Evolutionary conservation across 2,888 invertebrate species (phyloP).

Genomic region (Macrophya annulata): DNA sequence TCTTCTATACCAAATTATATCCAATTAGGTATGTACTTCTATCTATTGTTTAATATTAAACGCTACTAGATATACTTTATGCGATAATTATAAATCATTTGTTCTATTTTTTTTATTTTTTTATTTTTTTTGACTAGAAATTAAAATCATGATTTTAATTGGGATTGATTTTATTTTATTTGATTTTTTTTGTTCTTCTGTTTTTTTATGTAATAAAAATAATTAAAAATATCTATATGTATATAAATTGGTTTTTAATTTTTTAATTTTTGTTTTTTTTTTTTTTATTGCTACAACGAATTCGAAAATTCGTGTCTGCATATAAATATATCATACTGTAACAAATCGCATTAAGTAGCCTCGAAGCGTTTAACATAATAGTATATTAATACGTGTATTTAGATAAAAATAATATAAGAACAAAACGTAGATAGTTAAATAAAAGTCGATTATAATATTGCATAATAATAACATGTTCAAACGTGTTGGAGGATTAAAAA

Average conservation of each 20-base stretch:
- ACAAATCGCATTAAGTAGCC: conserved; percentile 15
- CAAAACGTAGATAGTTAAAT: not conserved
- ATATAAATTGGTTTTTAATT: no score
- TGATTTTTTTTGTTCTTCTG: not conserved
- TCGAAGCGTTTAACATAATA: conserved; percentile 24
- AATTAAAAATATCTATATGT: no score
- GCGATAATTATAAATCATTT: conserved; percentile 22
- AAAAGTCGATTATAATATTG: conserved; percentile 9
- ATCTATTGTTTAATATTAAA: conserved; percentile 20
- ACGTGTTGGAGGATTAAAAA: not conserved
- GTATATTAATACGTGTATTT: not conserved
- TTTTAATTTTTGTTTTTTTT: no score
- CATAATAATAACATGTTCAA: not conserved
- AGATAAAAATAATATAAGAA: conserved; percentile 1
- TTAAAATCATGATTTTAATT: not conserved
- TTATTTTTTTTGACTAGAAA: conserved; percentile 44
- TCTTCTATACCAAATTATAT: not conserved
- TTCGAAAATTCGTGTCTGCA: not conserved
- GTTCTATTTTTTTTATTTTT: no score
- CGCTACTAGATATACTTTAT: conserved; percentile 24
- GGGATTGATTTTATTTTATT: not conserved
- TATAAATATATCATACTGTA: not conserved
- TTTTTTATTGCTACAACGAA: no score
- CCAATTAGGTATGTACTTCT: not conserved
- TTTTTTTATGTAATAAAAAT: not conserved